Evolutionary conservation across 2,797 vertebrate genomes (phyloP).

Genomic region (Ctenosaura bakeri): DNA sequence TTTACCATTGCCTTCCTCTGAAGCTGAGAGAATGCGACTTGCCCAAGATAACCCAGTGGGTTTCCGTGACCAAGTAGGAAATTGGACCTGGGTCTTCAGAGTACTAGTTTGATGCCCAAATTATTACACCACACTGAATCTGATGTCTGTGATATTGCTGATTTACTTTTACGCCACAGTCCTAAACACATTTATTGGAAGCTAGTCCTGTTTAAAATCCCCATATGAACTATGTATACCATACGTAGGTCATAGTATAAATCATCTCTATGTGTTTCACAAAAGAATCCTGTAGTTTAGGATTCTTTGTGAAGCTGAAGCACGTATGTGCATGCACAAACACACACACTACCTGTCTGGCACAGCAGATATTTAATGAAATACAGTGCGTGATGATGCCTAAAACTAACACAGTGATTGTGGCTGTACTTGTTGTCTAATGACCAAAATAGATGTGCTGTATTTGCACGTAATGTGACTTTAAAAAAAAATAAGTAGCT

Average conservation of each 20-base stretch:
- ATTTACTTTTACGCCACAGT: neutral
- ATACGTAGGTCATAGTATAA: neutral
- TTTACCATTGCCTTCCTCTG: too few species aligned
- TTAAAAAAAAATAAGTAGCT: neutral
- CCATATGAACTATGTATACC: neutral
- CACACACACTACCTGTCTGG: neutral
- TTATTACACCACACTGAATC: too few species aligned
- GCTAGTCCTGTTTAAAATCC: neutral
- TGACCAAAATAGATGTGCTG: neutral
- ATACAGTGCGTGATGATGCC: neutral
- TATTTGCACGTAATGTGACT: neutral
- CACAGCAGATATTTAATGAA: neutral
- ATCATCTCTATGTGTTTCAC: neutral
- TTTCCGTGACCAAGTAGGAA: too few species aligned
- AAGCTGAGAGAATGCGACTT: too few species aligned
- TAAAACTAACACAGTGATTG: neutral
- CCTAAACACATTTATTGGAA: conserved; percentile 3
- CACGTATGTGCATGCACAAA: neutral
- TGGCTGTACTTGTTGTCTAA: neutral
- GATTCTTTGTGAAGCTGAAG: neutral
- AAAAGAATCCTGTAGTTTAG: neutral
- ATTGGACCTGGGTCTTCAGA: too few species aligned
- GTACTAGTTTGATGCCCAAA: too few species aligned
- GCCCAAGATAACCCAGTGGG: too few species aligned
- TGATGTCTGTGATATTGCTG: neutral